Evolutionary conservation across 2,113 vertebrate species (phyloP).

Genomic region (Erythrolamprus reginae): DNA sequence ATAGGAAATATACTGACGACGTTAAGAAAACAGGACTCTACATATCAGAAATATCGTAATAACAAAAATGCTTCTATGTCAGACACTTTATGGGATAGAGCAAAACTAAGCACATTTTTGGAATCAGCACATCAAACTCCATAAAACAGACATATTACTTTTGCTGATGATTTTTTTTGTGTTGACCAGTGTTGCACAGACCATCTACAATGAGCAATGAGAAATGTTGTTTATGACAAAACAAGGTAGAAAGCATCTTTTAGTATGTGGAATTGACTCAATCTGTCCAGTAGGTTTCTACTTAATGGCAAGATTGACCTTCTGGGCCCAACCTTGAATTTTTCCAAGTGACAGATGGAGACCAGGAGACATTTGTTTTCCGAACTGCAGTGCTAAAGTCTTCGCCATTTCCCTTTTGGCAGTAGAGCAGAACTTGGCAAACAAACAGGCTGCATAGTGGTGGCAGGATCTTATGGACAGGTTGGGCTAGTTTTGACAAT

Average conservation of each 20-base stretch:
- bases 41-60: too few relatives aligned
- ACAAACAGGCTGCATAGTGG: not conserved
- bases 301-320: constrained; percentile 5
- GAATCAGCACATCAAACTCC: too few relatives aligned
- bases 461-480: not conserved
- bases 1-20: too few relatives aligned
- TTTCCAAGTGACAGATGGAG: not conserved
- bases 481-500: not conserved
- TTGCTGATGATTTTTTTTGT: too few relatives aligned
- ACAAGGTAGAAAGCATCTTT: not conserved
- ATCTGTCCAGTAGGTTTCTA: not conserved
- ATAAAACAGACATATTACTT: too few relatives aligned
- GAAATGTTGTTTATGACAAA: not conserved
- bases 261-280: not conserved
- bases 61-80: too few relatives aligned
- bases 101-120: too few relatives aligned
- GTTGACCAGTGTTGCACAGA: too few relatives aligned
- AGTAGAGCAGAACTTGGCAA: not conserved
- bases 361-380: not conserved
- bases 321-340: not conserved
- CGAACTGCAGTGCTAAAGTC: not conserved
- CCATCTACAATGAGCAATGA: not conserved
- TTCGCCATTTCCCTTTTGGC: not conserved
- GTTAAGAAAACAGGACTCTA: too few relatives aligned
- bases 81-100: too few relatives aligned